Evolutionary conservation across 2,113 vertebrate genomes (phyloP).

Genomic region (Gracilinanus agilis): DNA sequence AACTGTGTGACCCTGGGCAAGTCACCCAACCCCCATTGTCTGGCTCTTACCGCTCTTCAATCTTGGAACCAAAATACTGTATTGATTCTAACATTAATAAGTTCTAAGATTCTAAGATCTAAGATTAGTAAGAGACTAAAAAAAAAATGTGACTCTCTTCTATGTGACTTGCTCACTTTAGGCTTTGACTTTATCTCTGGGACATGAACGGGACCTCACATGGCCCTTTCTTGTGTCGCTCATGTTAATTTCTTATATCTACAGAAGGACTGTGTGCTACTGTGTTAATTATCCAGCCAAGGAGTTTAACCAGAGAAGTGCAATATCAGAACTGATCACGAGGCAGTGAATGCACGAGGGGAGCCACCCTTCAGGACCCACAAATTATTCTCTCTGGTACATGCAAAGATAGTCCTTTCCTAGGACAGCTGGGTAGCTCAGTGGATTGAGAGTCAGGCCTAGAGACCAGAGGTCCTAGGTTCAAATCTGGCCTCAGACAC

Average conservation of each 20-base stretch:
- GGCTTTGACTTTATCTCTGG: neutral
- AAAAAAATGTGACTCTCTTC: neutral
- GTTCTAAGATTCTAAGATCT: too few relatives aligned
- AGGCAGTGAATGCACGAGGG: neutral
- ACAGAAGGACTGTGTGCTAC: neutral
- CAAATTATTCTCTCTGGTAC: neutral
- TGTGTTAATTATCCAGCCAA: neutral
- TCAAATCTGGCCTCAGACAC: too few relatives aligned
- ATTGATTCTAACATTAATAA: too few relatives aligned
- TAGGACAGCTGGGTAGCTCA: too few relatives aligned
- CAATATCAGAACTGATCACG: neutral
- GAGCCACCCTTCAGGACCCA: neutral
- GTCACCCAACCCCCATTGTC: too few relatives aligned
- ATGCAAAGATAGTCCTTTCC: neutral
- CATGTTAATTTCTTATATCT: neutral
- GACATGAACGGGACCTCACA: neutral
- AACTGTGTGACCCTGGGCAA: too few relatives aligned
- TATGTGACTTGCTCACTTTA: neutral
- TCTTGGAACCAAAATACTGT: too few relatives aligned
- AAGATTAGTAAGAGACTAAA: too few relatives aligned
- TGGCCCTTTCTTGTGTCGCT: neutral
- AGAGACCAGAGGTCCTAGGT: too few relatives aligned
- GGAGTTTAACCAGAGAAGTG: neutral
- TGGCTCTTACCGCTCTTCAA: too few relatives aligned
- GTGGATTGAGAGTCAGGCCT: too few relatives aligned